Conservation (phyloP, 2,888 invertebrate species). For the Orchesellides sinensis region DNA sequence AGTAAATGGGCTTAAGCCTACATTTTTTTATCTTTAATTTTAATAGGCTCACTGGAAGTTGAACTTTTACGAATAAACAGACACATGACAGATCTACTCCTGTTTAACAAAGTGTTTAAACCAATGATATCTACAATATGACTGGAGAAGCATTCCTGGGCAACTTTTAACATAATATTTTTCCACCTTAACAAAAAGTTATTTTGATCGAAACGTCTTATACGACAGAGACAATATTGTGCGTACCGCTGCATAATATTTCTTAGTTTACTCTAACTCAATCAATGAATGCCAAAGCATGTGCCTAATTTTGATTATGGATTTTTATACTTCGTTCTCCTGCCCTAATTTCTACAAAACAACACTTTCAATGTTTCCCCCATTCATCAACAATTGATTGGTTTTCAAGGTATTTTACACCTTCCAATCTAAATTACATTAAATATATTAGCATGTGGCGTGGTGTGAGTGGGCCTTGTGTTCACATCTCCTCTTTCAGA, state of each 20-base stretch:
- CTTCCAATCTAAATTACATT: no score
- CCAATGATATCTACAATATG: background rate
- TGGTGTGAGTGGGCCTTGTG: background rate
- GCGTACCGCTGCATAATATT: no score
- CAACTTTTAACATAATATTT: background rate
- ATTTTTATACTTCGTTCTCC: conserved; percentile 42
- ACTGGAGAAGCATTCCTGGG: background rate
- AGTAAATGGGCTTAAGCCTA: no score
- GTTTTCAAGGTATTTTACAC: conserved; percentile 59
- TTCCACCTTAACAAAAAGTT: no score
- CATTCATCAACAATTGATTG: conserved; percentile 29
- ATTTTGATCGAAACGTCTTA: no score
- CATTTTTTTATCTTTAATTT: no score
- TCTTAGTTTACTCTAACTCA: conserved; percentile 1
- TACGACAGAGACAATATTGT: no score
- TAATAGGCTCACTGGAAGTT: no score
- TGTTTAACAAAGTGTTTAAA: no score
- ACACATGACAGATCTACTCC: no score
- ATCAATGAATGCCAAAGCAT: conserved; percentile 19
- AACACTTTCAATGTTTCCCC: conserved; percentile 49
- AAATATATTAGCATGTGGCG: no score
- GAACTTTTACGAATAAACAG: no score
- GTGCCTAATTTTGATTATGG: conserved; percentile 3
- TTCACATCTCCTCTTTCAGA: background rate
- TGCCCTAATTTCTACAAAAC: conserved; percentile 48